These are phyloP conservation scores for Lerista edwardsae DNA, from an alignment of 2,797 vertebrate species.

Conservation along the genomic window DNA sequence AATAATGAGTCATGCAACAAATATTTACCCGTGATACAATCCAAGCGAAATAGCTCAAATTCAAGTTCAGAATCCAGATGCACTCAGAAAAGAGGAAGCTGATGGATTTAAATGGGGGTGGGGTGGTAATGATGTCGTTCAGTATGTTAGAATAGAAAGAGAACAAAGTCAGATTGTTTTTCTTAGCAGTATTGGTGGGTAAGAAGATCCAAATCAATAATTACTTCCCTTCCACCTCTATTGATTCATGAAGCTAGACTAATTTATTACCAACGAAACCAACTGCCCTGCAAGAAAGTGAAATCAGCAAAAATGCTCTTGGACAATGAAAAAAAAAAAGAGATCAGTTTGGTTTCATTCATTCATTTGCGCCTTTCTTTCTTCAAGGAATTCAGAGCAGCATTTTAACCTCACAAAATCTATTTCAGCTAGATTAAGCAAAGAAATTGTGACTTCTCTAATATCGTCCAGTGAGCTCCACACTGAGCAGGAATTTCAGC, in stretches of 20 bases:
- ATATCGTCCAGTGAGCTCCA: too few species aligned
- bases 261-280: background rate
- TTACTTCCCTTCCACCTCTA: background rate
- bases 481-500: background rate
- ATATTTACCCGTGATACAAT: slow-evolving; percentile 20
- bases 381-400: background rate
- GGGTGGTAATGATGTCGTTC: background rate
- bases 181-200: background rate
- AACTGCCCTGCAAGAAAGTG: background rate
- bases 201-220: background rate
- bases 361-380: background rate
- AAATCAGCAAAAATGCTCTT: background rate
- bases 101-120: background rate
- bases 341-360: background rate
- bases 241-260: slow-evolving; percentile 8
- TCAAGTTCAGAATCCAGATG: slow-evolving; percentile 7
- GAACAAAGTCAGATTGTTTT: background rate
- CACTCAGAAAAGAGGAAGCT: background rate
- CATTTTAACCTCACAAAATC: background rate
- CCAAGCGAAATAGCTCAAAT: slow-evolving; percentile 30
- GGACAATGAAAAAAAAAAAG: background rate
- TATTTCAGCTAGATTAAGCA: background rate
- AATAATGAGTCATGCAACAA: slow-evolving; percentile 43
- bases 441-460: background rate
- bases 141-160: background rate